Percentiles rank a stretch among this genome's conserved stretches.
Conservation (phyloP, 2,888 invertebrate species). For the Drosophila longiperda region DNA sequence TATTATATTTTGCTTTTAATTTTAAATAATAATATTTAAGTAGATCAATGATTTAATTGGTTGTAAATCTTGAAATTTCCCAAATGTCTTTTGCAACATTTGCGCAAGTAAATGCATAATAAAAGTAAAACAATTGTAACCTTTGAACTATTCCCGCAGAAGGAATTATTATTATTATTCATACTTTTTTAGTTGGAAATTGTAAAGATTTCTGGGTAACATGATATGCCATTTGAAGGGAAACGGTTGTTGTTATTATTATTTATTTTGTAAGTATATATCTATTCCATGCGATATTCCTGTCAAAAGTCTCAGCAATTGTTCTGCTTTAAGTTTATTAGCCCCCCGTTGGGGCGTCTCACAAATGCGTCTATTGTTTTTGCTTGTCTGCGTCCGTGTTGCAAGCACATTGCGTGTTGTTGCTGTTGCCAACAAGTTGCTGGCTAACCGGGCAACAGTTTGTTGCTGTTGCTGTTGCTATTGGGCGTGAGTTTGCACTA, state of each 20-base stretch:
- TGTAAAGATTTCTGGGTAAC: constrained; percentile 38
- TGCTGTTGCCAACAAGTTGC: constrained; percentile 58
- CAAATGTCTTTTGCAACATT: background rate
- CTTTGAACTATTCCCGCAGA: background rate
- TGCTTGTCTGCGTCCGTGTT: constrained; percentile 43
- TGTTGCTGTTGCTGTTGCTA: constrained; percentile 30
- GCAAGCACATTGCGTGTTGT: constrained; percentile 43
- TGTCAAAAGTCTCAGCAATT: constrained; percentile 59
- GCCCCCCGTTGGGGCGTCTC: constrained; percentile 71
- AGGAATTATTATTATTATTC: background rate
- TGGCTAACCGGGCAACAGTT: constrained; percentile 37
- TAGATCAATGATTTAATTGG: background rate
- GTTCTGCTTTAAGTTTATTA: constrained; percentile 76
- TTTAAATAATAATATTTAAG: background rate
- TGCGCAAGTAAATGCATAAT: background rate
- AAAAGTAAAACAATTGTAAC: background rate
- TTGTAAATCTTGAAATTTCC: background rate
- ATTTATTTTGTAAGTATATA: constrained; percentile 32
- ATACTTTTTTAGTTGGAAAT: background rate
- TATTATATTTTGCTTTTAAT: background rate
- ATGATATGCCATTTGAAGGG: constrained; percentile 31
- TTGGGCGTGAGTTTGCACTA: constrained; percentile 74
- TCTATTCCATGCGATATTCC: constrained; percentile 41
- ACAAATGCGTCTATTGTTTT: constrained; percentile 75
- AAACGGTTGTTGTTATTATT: background rate